phyloP scores from a whole-genome alignment of 2,888 invertebrate genomes.

The Rambutsinella grinnellia region DNA sequence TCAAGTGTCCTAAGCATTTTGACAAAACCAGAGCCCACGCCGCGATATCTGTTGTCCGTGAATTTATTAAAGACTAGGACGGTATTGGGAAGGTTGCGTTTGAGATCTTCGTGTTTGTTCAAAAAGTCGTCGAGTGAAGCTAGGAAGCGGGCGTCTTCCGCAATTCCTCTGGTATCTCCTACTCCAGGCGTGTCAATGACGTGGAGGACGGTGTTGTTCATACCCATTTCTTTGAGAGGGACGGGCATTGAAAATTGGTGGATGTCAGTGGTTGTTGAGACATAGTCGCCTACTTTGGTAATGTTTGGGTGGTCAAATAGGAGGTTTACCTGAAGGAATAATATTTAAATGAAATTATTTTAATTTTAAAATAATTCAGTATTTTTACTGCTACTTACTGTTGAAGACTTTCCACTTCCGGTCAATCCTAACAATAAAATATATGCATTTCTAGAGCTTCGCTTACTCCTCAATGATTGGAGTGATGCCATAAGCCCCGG shows the following conservation, averaged over 20 bases:
- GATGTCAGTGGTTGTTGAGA: slow-evolving; percentile 48
- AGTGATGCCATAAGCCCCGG: slow-evolving; percentile 48
- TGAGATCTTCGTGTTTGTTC: slow-evolving; percentile 46
- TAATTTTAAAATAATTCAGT: not conserved
- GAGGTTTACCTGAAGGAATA: slow-evolving; percentile 44
- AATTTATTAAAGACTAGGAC: slow-evolving; percentile 51
- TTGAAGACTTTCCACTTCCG: slow-evolving; percentile 55
- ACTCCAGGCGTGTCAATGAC: slow-evolving; percentile 60
- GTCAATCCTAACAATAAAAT: slow-evolving; percentile 53
- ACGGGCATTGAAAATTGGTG: slow-evolving; percentile 47
- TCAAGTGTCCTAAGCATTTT: slow-evolving; percentile 47
- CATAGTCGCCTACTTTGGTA: slow-evolving; percentile 49
- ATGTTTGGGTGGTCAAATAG: slow-evolving; percentile 57
- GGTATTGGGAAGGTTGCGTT: slow-evolving; percentile 34
- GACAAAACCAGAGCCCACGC: slow-evolving; percentile 43
- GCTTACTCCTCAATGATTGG: slow-evolving; percentile 37
- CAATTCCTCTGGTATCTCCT: slow-evolving; percentile 47
- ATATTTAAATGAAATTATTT: not conserved
- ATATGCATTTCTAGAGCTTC: slow-evolving; percentile 54
- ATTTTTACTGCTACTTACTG: slow-evolving; percentile 26
- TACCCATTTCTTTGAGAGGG: slow-evolving; percentile 36
- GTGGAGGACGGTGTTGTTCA: slow-evolving; percentile 43
- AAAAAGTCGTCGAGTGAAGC: slow-evolving; percentile 51
- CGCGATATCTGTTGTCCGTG: slow-evolving; percentile 43
- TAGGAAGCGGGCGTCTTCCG: slow-evolving; percentile 48